Conservation (phyloP, 2,113 vertebrate genomes). For the Corydoras sp. region DNA sequence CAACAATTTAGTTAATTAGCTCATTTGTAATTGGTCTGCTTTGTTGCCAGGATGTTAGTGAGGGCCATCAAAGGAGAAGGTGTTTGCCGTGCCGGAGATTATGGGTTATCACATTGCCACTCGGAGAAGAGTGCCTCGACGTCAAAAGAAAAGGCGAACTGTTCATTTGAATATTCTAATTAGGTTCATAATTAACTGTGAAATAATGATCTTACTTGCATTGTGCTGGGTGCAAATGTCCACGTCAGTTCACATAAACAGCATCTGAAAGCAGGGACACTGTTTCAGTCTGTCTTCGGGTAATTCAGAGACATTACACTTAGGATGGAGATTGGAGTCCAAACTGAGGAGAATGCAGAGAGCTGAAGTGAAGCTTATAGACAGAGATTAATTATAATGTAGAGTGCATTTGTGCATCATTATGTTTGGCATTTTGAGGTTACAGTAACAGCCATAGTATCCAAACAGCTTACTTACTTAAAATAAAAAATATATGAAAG, state of each 20-base stretch:
- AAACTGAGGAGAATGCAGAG: neutral
- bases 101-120: conserved; percentile 79
- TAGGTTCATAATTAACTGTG: conserved; percentile 75
- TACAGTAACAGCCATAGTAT: no score
- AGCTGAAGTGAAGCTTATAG: no score
- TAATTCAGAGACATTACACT: neutral
- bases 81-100: conserved; percentile 89
- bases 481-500: no score
- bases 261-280: conserved; percentile 26
- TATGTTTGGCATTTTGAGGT: no score
- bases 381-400: no score
- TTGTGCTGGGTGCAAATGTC: conserved; percentile 60
- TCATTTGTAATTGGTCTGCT: conserved; percentile 99
- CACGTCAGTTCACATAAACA: conserved; percentile 57
- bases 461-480: no score
- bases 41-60: conserved; percentile 96
- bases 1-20: conserved; percentile 99
- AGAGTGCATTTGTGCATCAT: no score
- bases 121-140: conserved; percentile 63
- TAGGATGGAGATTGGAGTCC: neutral
- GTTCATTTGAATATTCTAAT: conserved; percentile 79
- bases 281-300: neutral
- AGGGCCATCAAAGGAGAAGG: conserved; percentile 93
- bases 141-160: conserved; percentile 58
- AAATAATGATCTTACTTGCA: conserved; percentile 66